Base-by-base conservation (phyloP, 2,888 invertebrate genomes). In the Mystacides longicornis region DNA sequence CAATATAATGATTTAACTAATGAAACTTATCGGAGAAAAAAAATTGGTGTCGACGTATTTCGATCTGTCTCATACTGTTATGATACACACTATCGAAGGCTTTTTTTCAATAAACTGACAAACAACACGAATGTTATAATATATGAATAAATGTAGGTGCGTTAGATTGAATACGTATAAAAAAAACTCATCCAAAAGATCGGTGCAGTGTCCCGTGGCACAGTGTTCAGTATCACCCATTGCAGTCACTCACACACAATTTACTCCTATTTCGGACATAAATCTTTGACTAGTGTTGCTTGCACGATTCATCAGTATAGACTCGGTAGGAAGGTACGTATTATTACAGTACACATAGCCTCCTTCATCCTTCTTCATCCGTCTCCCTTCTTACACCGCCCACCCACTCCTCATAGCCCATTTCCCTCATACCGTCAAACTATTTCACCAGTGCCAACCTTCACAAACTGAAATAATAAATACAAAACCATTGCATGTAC, bases 251-350 rank as follows among this genome's bases (percentile, higher is more conserved):
- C 69, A 70, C 71, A 70, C 69, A 71, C 71, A 71, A 72, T 71
- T 72, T 70, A 71, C 69, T 69, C 67, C 67, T 67, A 67, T 63
- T 62, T 62, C 67, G 69, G 69, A 71, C 71, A 72, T 73, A 73
- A 72, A 73, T 73, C 73, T 72, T 70, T 69, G 70, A 68, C 61
- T 57, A 52, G 61, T 61, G 61, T 61, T 61, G 67, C 67, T 66
- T 64, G 65, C 65, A 65, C 71, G 71, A 72, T 72, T 70, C 71
- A 72, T 72, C 71, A 75, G 75, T 69, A 70, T n/a, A n/a, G n/a
- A n/a, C n/a, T n/a, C n/a, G n/a, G n/a, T n/a, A n/a, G n/a, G n/a
- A n/a, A n/a, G n/a, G n/a, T n/a, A n/a, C n/a, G n/a, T n/a, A n/a
- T n/a, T n/a, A n/a, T n/a, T n/a, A 71, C 72, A 65, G 65, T 65